Evolutionary conservation across 2,797 vertebrate species (phyloP).

Genomic region (Coregonus sp.): DNA sequence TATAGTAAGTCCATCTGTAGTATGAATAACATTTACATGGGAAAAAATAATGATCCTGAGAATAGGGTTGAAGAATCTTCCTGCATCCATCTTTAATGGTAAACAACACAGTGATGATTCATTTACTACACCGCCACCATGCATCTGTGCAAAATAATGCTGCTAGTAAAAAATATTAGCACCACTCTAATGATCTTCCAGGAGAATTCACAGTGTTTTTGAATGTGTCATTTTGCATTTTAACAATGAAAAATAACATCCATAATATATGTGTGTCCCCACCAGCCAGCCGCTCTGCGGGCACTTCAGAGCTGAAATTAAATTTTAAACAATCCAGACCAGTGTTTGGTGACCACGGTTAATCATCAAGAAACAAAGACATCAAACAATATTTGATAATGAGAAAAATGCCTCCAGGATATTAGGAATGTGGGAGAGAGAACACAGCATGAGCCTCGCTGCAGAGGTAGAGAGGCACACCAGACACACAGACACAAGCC

Average conservation of each 20-base stretch:
- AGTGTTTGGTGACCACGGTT: conserved; percentile 79
- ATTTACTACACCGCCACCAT: conserved; percentile 61
- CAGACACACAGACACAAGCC: conserved; percentile 60
- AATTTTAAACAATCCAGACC: conserved; percentile 82
- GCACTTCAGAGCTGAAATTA: conserved; percentile 76
- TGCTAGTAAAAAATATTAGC: conserved; percentile 47
- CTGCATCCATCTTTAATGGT: conserved; percentile 36
- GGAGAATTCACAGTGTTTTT: conserved; percentile 73
- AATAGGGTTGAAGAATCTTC: conserved; percentile 30
- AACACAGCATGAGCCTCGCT: conserved; percentile 69
- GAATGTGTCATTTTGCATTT: conserved; percentile 71
- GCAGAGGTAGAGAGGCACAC: conserved; percentile 67
- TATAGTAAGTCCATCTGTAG: conserved; percentile 4
- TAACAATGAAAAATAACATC: conserved; percentile 72
- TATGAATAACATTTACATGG: neutral
- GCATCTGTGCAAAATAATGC: conserved; percentile 65
- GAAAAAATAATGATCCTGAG: conserved; percentile 60
- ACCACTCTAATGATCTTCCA: conserved; percentile 38
- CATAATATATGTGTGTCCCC: conserved; percentile 76
- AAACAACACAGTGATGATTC: conserved; percentile 61
- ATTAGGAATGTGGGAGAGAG: conserved; percentile 67
- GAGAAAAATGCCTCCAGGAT: conserved; percentile 84
- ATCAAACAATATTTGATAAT: conserved; percentile 85
- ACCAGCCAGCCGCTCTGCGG: conserved; percentile 67
- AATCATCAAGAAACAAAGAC: conserved; percentile 84